These are phyloP conservation scores for Branchinecta lindahli DNA, from an alignment of 1,140 invertebrate genomes.

Conservation along the genomic window DNA sequence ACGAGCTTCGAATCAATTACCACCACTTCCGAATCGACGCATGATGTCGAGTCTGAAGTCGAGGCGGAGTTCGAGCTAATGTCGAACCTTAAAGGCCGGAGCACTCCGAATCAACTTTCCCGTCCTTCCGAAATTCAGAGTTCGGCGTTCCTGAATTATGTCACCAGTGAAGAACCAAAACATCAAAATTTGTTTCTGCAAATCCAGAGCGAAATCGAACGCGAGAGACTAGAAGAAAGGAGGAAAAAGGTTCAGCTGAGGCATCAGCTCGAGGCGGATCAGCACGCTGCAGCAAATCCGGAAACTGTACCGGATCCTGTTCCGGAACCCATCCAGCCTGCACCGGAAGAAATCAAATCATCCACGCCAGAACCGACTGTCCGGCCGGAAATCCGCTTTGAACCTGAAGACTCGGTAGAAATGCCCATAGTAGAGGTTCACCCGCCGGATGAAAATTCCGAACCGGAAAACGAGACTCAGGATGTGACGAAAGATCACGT, in stretches of 20 bases:
- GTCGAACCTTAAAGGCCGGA: neutral
- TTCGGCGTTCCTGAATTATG: constrained; percentile 5
- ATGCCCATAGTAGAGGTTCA: neutral
- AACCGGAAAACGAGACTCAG: neutral
- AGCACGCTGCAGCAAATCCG: neutral
- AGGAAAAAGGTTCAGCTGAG: neutral
- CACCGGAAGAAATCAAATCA: too few relatives aligned
- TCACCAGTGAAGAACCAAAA: constrained; percentile 5
- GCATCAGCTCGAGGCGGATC: neutral
- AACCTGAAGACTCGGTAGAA: neutral
- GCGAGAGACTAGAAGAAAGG: neutral
- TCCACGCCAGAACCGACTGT: neutral
- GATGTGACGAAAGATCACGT: neutral
- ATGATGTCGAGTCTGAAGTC: neutral
- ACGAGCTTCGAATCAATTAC: neutral
- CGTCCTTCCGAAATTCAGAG: neutral
- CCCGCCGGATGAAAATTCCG: neutral
- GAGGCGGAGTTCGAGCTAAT: neutral
- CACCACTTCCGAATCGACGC: neutral
- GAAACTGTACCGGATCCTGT: neutral
- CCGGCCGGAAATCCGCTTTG: neutral
- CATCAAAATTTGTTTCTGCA: neutral
- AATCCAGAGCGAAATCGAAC: neutral
- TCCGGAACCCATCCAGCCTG: too few relatives aligned
- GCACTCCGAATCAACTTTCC: neutral